Evolutionary conservation across 1,140 invertebrate species (phyloP).

Genomic region (Diachasma alloeum): DNA sequence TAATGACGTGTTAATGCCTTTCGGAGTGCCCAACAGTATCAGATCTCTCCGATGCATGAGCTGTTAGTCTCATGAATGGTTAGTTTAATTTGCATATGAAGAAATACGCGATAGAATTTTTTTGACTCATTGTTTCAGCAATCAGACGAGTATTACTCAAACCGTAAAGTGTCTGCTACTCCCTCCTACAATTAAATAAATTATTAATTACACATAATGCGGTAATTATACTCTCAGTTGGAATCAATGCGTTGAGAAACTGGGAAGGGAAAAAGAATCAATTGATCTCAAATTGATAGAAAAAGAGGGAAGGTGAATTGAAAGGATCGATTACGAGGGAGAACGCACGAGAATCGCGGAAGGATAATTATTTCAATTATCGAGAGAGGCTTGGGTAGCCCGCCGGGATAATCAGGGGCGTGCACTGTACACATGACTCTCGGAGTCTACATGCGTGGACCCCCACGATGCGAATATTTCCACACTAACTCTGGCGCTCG

Average conservation of each 20-base stretch:
- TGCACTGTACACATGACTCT: background rate
- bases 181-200: background rate
- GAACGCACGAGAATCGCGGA: background rate
- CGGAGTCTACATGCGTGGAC: constrained; percentile 1
- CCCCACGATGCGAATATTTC: constrained; percentile 1
- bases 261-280: background rate
- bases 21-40: no score
- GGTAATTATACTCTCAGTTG: background rate
- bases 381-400: background rate
- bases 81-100: no score
- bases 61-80: no score
- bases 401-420: background rate
- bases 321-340: background rate
- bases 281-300: constrained; percentile 9
- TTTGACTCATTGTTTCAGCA: background rate
- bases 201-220: background rate
- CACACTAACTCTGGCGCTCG: background rate
- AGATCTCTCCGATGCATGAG: no score
- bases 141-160: background rate
- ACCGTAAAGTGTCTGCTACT: background rate
- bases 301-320: background rate
- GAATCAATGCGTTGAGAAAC: background rate
- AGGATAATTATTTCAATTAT: constrained; percentile 10
- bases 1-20: background rate
- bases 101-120: no score